Conservation (phyloP, 2,888 invertebrate genomes). For the Tenthredo amoena region DNA sequence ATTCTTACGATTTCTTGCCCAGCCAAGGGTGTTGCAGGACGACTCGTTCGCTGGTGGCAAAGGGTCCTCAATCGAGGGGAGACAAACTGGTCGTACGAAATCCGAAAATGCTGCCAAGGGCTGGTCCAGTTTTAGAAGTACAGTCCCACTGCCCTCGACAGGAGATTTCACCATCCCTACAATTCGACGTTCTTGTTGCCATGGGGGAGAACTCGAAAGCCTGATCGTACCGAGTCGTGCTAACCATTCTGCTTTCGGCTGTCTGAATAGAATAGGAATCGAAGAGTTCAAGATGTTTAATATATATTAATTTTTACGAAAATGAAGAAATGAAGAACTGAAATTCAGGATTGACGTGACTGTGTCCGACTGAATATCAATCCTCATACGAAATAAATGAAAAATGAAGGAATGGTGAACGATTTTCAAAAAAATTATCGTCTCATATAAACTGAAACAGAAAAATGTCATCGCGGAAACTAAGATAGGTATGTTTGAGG, state of each 20-base stretch:
- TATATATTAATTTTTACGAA: neutral
- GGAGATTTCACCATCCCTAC: constrained; percentile 94
- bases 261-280: constrained; percentile 78
- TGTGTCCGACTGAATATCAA: neutral
- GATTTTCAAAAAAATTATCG: neutral
- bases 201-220: constrained; percentile 89
- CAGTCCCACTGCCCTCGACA: constrained; percentile 92
- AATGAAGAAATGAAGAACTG: no score
- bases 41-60: constrained; percentile 74
- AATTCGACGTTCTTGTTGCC: constrained; percentile 92
- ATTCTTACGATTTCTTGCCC: constrained; percentile 87
- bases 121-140: constrained; percentile 89
- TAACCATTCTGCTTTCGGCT: constrained; percentile 93
- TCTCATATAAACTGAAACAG: no score
- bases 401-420: neutral
- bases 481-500: neutral
- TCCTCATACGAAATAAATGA: neutral
- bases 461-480: neutral
- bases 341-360: neutral
- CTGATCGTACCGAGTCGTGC: constrained; percentile 89
- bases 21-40: constrained; percentile 91
- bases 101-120: constrained; percentile 87
- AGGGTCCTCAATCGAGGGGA: constrained; percentile 82
- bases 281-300: neutral
- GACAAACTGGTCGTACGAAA: constrained; percentile 90